Base-by-base conservation (phyloP, 2,113 vertebrate species). In the Dipodomys spectabilis region DNA sequence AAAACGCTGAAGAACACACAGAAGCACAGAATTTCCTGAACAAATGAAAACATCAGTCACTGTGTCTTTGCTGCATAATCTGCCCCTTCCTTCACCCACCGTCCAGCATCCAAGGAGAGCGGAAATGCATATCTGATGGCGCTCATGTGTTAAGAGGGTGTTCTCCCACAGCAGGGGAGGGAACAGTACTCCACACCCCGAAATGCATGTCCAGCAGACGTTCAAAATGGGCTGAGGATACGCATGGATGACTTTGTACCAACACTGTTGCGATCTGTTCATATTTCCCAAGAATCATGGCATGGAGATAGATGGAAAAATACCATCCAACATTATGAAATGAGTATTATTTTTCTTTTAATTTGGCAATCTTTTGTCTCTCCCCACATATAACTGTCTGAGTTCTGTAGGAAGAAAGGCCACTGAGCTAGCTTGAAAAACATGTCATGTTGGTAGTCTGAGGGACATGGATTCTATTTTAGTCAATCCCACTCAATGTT, bases 301-400 rank as follows among this genome's bases (percentile, higher is more conserved):
- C 53, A 57, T 57, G 4, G 53, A 57, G 2, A 16, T 13, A 57
- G 53, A 16, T 57, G 53, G 15, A 16, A 57, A 57, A 57, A 57
- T 4, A 57, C 15, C 15, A 57, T 82, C n/a, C 28, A 75, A 73
- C 2, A 92, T 77, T 71, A 45, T 79, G 86, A 87, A 16, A 84
- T 19, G 22, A 62, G 10, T 9, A 28, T 7, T 57, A 18, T 57
- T n/a, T n/a, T 74, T 39, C 53, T 78, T 75, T 32, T 15, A 72
- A 77, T 35, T 88, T 86, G 28, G 30, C 23, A 92, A 35, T 32
- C 0, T 2, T 65, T 82, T 95, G 6, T 79, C 39, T 64, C 16
- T 94, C 88, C 6, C n/a, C 71, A 88, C 93, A 75, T 79, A 62
- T 86, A 53, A 18, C 19, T 45, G 22, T 89, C 77, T 83, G 65